Evolutionary conservation across 2,797 vertebrate species (phyloP).

Genomic region (Carcharodon carcharias): DNA sequence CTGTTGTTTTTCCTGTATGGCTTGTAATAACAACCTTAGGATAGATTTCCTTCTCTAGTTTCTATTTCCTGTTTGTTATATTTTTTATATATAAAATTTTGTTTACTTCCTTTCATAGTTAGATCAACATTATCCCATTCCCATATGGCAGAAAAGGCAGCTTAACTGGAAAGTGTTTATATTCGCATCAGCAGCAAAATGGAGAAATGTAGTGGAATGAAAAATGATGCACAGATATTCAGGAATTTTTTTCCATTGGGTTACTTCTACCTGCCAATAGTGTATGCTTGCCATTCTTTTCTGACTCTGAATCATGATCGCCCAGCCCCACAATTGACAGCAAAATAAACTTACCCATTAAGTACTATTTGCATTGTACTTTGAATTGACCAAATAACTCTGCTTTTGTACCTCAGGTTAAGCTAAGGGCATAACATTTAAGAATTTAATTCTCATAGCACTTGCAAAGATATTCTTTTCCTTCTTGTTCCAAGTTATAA

Average conservation of each 20-base stretch:
- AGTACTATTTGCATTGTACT: neutral
- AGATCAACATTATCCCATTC: neutral
- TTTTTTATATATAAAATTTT: neutral
- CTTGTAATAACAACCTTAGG: no score
- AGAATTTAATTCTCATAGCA: neutral
- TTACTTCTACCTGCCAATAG: neutral
- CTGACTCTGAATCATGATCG: neutral
- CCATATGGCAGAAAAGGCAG: neutral
- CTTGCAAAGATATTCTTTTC: slow-evolving; percentile 2
- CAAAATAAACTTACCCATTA: neutral
- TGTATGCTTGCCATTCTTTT: neutral
- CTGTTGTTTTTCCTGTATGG: no score
- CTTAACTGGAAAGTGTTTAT: neutral
- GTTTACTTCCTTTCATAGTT: neutral
- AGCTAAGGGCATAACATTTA: neutral
- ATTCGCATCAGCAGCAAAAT: neutral
- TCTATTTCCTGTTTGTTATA: no score
- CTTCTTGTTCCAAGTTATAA: neutral
- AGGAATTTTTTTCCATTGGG: neutral
- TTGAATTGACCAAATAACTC: neutral
- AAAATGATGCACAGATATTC: neutral
- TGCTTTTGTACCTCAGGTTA: neutral
- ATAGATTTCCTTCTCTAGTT: no score
- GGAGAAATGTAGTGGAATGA: neutral
- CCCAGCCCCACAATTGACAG: neutral